Percentiles rank a stretch among this genome's conserved stretches.
Evolutionary conservation across 2,888 invertebrate genomes (phyloP).

Genomic region (Melolontha melolontha): DNA sequence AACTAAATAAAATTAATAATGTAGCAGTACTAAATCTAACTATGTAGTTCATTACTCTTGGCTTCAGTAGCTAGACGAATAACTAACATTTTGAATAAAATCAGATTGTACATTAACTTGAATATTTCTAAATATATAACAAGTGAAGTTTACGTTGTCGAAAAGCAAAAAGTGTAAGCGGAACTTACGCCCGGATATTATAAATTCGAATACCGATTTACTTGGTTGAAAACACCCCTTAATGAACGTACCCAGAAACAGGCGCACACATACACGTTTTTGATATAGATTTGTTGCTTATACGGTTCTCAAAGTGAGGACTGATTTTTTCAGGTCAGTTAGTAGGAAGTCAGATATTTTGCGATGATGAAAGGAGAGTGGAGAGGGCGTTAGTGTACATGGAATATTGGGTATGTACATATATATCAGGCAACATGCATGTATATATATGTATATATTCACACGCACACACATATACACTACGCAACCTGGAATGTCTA

Average conservation of each 20-base stretch:
- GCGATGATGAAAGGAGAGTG: conserved; percentile 53
- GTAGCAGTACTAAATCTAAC: no score
- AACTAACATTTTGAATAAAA: no score
- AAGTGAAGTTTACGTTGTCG: no score
- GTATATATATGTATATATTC: conserved; percentile 2
- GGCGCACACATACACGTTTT: conserved; percentile 1
- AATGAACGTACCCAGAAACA: conserved; percentile 15
- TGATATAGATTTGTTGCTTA: conserved; percentile 27
- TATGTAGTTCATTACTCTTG: no score
- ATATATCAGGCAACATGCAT: neutral
- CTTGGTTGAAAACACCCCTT: conserved; percentile 8
- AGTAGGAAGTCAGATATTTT: conserved; percentile 53
- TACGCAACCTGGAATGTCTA: conserved; percentile 26
- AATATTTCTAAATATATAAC: no score
- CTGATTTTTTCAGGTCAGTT: conserved; percentile 57
- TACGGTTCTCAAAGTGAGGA: conserved; percentile 38
- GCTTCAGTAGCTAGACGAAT: no score
- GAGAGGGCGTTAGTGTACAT: conserved; percentile 41
- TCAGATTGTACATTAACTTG: no score
- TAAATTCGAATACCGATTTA: neutral
- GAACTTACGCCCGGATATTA: no score
- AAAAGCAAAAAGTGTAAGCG: neutral
- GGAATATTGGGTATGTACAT: conserved; percentile 14
- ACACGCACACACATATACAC: conserved; percentile 14
- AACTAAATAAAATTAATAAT: no score